A percentile compares a stretch with the other conserved stretches of the same genome.
phyloP scores from a whole-genome alignment of 2,113 vertebrate genomes.

The Thomomys bottae region DNA sequence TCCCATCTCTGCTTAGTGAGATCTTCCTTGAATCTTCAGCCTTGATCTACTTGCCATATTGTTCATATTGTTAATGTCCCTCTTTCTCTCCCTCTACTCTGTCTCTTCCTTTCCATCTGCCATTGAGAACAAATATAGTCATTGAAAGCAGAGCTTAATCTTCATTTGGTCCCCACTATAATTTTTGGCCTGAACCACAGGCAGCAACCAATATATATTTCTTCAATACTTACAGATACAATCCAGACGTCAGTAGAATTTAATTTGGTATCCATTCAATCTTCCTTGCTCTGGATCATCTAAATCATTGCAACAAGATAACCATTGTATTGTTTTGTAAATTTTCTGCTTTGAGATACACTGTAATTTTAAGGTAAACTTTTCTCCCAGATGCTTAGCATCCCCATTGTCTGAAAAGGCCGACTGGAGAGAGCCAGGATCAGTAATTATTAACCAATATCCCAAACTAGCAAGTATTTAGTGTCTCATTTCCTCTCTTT shows the following conservation, averaged over 20 bases:
- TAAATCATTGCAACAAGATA: neutral
- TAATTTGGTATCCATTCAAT: neutral
- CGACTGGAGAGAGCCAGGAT: neutral
- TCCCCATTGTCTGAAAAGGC: neutral
- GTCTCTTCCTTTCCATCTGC: neutral
- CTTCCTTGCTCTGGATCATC: neutral
- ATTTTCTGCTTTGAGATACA: neutral
- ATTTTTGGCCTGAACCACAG: neutral
- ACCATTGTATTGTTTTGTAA: neutral
- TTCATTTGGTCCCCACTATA: neutral
- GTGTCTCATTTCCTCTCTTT: neutral
- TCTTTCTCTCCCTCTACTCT: too few species aligned
- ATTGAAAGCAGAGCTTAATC: neutral
- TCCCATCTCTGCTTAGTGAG: too few species aligned
- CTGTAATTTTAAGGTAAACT: neutral
- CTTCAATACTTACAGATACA: neutral
- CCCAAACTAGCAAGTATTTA: neutral
- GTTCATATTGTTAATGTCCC: neutral
- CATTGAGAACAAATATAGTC: neutral
- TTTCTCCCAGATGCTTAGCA: neutral
- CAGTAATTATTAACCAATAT: neutral
- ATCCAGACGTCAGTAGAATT: neutral
- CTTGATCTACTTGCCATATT: neutral
- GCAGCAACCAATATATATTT: neutral
- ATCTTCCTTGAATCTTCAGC: neutral